Evolutionary conservation across 2,888 invertebrate species (phyloP), one percentile per base, ranked within the genome.

Genomic region (Nymphalis c-album): DNA sequence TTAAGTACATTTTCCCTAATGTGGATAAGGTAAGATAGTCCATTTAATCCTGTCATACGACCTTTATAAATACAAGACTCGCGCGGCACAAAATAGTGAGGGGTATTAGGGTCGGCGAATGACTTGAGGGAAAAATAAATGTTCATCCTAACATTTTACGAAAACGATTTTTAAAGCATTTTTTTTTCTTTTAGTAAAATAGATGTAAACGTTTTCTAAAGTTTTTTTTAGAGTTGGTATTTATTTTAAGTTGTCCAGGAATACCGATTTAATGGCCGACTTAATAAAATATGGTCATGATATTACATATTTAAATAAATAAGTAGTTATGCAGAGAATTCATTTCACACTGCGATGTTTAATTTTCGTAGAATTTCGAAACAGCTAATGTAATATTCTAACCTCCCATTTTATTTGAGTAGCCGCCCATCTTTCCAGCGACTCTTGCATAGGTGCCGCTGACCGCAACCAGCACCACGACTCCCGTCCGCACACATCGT

Each of bases 381-480:
- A 13, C 4, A 40, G 13, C 13, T 40, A 3, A 40, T n/a, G 10
- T 50, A n/a, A 45, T 48, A 26, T 18, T 59, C 93, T 93, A 88
- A 95, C 96, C 95, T 88, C 95, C 95, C 86, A 94, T 95, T 82
- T 95, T 95, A 86, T 94, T 95, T 79, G 95, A 95, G 86, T 95
- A 95, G 76, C 95, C 95, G 69, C 96, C 96, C 85, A 96, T 95
- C 93, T 96, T 96, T 75, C 96, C 96, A 73, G 96, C 95, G 73
- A 96, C 95, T 76, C 96, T 93, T 72, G 95, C 96, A 66, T 95
- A 95, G 60, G 82, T 86, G 72, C 95, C 94, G 92, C 89, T 83
- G 22, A 84, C 86, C 73, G 86, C 75, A 71, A 85, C 84, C 71
- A 92, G 77, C 77, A 91, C 82, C 73, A 90, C 75, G 3, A 82